Evolutionary conservation across 2,797 vertebrate species (phyloP), one percentile per base, ranked within the genome.

Genomic region (Hippocampus kuda): DNA sequence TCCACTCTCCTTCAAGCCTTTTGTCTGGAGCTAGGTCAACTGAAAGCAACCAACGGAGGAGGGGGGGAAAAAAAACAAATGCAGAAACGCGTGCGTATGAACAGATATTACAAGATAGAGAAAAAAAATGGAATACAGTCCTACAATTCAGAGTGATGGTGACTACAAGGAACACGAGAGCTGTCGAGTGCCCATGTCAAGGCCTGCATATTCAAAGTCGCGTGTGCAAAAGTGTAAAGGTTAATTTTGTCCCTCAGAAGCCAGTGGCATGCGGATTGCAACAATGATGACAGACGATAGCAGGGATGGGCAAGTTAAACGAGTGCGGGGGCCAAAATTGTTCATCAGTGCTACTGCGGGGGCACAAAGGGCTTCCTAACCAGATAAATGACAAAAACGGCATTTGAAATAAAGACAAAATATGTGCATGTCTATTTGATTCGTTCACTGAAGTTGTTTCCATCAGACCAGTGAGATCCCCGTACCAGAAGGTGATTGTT

Each of bases 21-120:
- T 83, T 83, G 72, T 81, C 76, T 79, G 46, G 53, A 85, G 80
- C 74, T 78, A 73, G 79, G 83, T 84, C 82, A 84, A 81, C 71
- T 77, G 78, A 84, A 83, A 77, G 27, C 30, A 38, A 38, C 30
- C 7, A 61, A 34, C 16, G 59, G 73, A 80, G 72, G 71, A 71
- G 72, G 34, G 34, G 34, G 34, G 6, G 34, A 70, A 68, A 69
- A 72, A 76, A 75, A 82, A 76, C 60, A 73, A 80, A 81, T 71
- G 76, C 59, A 3, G 56, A 44, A 20, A 12, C 7, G 30, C 11
- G 34, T 9, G 42, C 12, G 62, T 65, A 67, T 73, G 70, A 73
- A 70, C 71, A 70, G 69, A 76, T 68, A 80, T 62, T n/a, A 5
- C 66, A 30, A 70, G 71, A 77, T 70, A 54, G 62, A 66, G 63